These are phyloP conservation scores for Boloria euphrosyne DNA, from an alignment of 2,888 invertebrate species.

Conservation along the genomic window DNA sequence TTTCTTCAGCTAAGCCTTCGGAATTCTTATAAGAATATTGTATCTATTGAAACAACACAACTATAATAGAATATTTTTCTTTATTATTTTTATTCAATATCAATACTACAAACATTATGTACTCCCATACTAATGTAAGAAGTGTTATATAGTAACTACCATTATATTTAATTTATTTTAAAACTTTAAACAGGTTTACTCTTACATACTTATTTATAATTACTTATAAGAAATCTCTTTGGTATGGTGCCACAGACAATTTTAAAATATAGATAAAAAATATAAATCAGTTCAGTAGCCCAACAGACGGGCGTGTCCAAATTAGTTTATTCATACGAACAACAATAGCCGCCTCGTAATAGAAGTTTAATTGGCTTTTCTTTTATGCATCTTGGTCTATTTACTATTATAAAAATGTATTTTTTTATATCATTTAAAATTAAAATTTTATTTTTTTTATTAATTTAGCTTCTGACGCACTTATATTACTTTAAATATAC, in stretches of 20 bases:
- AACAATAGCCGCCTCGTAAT: conserved; percentile 24
- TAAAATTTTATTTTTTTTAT: too few relatives aligned
- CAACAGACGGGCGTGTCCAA: conserved; percentile 22
- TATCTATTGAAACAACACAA: background rate
- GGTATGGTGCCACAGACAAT: conserved; percentile 20
- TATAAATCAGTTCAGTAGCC: conserved; percentile 29
- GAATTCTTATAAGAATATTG: background rate
- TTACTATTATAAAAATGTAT: conserved; percentile 1
- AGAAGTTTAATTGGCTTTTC: conserved; percentile 26
- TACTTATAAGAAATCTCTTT: conserved; percentile 18
- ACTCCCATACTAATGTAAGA: too few relatives aligned
- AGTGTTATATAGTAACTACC: too few relatives aligned
- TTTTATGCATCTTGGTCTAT: conserved; percentile 10
- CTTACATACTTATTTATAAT: background rate
- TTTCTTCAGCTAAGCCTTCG: conserved; percentile 1
- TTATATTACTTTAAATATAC: too few relatives aligned
- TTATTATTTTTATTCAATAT: too few relatives aligned
- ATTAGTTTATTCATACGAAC: conserved; percentile 27
- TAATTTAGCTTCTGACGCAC: too few relatives aligned
- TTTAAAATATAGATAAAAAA: conserved; percentile 21
- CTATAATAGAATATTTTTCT: too few relatives aligned
- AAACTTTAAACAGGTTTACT: background rate
- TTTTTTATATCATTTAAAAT: background rate
- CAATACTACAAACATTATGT: too few relatives aligned
- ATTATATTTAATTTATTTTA: too few relatives aligned